These are phyloP conservation scores for Troides aeacus DNA, from an alignment of 2,888 invertebrate species.

Conservation along the genomic window DNA sequence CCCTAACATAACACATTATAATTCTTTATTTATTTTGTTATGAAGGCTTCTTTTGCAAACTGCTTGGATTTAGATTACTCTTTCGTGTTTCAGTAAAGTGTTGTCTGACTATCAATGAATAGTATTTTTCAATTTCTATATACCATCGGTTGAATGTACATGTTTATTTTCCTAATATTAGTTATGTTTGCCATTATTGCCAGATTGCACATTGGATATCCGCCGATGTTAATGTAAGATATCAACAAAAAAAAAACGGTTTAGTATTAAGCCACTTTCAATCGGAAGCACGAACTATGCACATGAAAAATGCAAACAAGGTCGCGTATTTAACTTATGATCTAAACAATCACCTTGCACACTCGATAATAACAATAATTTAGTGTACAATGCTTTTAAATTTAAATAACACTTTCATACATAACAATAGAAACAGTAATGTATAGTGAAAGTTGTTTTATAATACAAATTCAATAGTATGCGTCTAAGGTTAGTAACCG, in stretches of 20 bases:
- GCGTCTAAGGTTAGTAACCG: constrained; percentile 9
- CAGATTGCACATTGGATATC: not conserved
- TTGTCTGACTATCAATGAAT: too few species aligned
- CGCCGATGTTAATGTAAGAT: not conserved
- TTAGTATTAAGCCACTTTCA: constrained; percentile 12
- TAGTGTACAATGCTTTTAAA: constrained; percentile 18
- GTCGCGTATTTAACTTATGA: constrained; percentile 23
- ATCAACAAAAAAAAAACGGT: not conserved
- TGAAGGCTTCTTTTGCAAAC: too few species aligned
- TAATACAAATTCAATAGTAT: constrained; percentile 1
- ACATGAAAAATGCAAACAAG: constrained; percentile 32
- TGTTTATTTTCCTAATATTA: too few species aligned
- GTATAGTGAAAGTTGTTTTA: constrained; percentile 5
- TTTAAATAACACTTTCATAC: not conserved
- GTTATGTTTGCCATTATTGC: too few species aligned
- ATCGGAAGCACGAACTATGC: constrained; percentile 31
- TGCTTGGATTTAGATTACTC: too few species aligned
- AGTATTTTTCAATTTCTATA: too few species aligned
- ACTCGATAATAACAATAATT: constrained; percentile 10
- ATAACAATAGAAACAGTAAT: constrained; percentile 5
- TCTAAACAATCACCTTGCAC: constrained; percentile 18
- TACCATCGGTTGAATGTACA: too few species aligned
- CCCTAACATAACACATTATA: not conserved
- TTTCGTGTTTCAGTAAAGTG: too few species aligned
- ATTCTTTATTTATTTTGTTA: too few species aligned